Evolutionary conservation across 2,113 vertebrate species (phyloP), one percentile per base, ranked within the genome.

Genomic region (Leucosticte australis): DNA sequence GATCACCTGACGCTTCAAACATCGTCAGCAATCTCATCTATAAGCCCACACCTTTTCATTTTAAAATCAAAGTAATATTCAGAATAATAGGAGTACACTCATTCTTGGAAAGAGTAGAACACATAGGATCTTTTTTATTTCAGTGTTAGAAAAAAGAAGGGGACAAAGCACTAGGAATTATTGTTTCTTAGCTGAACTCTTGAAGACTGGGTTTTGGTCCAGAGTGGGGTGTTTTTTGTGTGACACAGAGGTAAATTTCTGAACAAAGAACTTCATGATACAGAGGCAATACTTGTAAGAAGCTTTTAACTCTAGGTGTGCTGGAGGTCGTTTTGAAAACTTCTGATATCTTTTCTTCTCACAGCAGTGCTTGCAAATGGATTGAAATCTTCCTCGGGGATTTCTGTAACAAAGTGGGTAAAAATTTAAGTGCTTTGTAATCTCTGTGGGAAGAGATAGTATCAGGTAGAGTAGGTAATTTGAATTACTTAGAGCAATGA

Each of bases 341-440:
- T 67, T 71, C 30, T 42, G 33, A 11, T 50, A 53, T 94, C 35
- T 79, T 75, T 91, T 85, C 37, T 57, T 81, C 41, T 83, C 63
- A 56, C 2, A 64, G 50, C 27, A 85, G 22, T 59, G 33, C 67
- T 88, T 70, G 71, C 42, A 95, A 90, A 90, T 67, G 59, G 71
- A 83, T 90, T 93, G 75, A 93, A 95, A 71, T 33, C 50, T 75
- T 96, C 93, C 92, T 88, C 0, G 0, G 94, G 90, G 93, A 95
- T 86, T 96, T 90, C 71, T 74, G 24, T 53, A 67, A 95, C 17
- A 83, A 90, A 73, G 19, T 67, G 49, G 21, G 76, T 94, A 91
- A 92, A 96, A 95, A 77, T 74, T 50, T 94, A 95, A 96, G 92
- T 95, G 90, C 71, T 94, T 93, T 88, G 50, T 88, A 94, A 83